Base-by-base conservation (phyloP, 2,888 invertebrate species). In the Torymus texanus region DNA sequence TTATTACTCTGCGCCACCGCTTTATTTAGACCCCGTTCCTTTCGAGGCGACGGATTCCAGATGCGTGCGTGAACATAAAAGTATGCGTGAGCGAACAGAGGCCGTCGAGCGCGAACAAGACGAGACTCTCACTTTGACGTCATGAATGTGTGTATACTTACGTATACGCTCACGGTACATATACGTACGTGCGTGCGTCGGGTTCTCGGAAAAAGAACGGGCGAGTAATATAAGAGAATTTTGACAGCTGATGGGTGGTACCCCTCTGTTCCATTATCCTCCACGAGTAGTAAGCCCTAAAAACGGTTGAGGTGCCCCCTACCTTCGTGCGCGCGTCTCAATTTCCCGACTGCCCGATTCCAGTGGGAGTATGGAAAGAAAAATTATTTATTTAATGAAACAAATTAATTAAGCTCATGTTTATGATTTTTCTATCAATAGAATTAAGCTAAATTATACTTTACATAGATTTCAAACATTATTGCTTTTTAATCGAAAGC, bases 211-310 rank as follows among this genome's bases (percentile, higher is more conserved):
- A 41, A 41, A 41, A 3, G 66, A 59, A 58, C 58, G 63, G 18
- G 18, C 66, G 24, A 41, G 41, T 41, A 41, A 41, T 18, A 14
- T 66, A 66, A n/a, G 68, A 68, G 56, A 56, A 41, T 62, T 87
- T 84, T 87, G 87, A 88, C 88, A 88, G 87, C 84, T 87, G 87
- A 88, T 85, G 84, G 78, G 82, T 84, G 83, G 82, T 82, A 79
- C 75, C 78, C 84, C 81, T 68, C 67, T 41, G 41, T 1, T 5
- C 8, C 41, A 29, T 29, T 8, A 8, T 0, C 41, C 41, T 8
- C 41, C 8, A 8, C 41, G 41, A 21, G 21, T 21, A 11, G 13
- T 50, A 24, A 21, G 58, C 21, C 56, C 12, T 58, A 53, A 62
- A 53, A 24, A 71, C 51, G 14, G 50, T 65, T 50, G 18, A 29